These are phyloP conservation scores for Phaedon cochleariae DNA, from an alignment of 2,888 invertebrate genomes.

Conservation along the genomic window DNA sequence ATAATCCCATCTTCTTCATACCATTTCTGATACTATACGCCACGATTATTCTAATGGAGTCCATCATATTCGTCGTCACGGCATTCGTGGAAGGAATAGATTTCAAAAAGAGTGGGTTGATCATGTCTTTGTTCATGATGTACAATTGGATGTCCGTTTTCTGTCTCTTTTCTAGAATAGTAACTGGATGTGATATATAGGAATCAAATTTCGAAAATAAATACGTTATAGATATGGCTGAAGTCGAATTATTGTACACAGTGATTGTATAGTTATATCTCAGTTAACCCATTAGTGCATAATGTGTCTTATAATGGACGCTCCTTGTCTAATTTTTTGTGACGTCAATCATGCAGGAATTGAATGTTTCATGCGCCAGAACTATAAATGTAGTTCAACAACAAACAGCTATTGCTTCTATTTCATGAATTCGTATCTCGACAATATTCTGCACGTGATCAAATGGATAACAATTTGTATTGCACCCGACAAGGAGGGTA, in stretches of 20 bases:
- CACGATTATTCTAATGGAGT: constrained; percentile 54
- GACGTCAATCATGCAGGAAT: too few species aligned
- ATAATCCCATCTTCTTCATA: constrained; percentile 54
- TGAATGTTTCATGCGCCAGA: too few species aligned
- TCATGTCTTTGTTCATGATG: constrained; percentile 54
- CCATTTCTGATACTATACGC: constrained; percentile 57
- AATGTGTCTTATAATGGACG: too few species aligned
- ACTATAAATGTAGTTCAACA: too few species aligned
- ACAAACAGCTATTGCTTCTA: too few species aligned
- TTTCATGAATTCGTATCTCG: too few species aligned
- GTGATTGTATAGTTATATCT: too few species aligned
- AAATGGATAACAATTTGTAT: too few species aligned
- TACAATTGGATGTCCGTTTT: constrained; percentile 58
- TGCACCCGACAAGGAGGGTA: too few species aligned
- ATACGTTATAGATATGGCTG: background rate
- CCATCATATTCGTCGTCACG: constrained; percentile 49
- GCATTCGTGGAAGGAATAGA: constrained; percentile 50
- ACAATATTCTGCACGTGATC: too few species aligned
- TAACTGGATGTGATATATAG: constrained; percentile 52
- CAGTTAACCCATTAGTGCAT: too few species aligned
- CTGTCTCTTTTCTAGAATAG: constrained; percentile 53
- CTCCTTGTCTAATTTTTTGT: too few species aligned
- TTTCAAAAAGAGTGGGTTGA: constrained; percentile 50
- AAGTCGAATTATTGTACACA: background rate
- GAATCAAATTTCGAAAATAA: constrained; percentile 9